A percentile compares a stretch with the other conserved stretches of the same genome.
Evolutionary conservation across 2,113 vertebrate species (phyloP).

Genomic region (Pelecanus crispus): DNA sequence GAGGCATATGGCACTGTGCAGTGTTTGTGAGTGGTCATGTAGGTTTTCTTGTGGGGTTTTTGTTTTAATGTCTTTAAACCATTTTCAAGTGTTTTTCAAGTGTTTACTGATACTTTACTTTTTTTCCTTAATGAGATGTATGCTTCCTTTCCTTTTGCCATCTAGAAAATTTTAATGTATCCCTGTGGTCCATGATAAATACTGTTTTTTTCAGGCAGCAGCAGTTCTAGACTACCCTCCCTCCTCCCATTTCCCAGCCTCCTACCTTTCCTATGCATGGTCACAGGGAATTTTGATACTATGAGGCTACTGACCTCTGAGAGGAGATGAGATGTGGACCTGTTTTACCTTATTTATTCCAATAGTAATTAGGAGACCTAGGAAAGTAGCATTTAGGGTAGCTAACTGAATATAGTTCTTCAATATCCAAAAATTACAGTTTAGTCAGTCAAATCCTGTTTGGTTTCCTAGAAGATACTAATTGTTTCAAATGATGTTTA

Average conservation of each 20-base stretch:
- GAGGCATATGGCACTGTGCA: background rate
- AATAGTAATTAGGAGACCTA: background rate
- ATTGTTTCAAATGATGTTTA: background rate
- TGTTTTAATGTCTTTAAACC: background rate
- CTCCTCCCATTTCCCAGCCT: background rate
- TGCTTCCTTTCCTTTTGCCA: background rate
- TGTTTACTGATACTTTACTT: background rate
- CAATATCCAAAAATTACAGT: background rate
- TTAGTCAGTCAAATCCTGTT: background rate
- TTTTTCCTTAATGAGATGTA: background rate
- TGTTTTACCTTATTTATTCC: background rate
- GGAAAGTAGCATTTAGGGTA: background rate
- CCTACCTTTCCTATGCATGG: background rate
- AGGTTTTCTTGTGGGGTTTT: background rate
- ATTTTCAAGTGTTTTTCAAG: background rate
- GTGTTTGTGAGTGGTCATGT: rapidly evolving
- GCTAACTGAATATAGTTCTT: background rate
- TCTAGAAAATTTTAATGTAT: background rate
- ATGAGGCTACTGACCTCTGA: background rate
- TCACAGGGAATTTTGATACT: background rate
- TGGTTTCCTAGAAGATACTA: background rate
- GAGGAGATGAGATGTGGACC: background rate
- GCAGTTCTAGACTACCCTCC: background rate
- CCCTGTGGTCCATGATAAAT: background rate
- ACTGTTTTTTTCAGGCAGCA: background rate